A percentile compares a stretch with the other conserved stretches of the same genome.
Conservation (phyloP, 2,797 vertebrate species). For the Diceros bicornis region DNA sequence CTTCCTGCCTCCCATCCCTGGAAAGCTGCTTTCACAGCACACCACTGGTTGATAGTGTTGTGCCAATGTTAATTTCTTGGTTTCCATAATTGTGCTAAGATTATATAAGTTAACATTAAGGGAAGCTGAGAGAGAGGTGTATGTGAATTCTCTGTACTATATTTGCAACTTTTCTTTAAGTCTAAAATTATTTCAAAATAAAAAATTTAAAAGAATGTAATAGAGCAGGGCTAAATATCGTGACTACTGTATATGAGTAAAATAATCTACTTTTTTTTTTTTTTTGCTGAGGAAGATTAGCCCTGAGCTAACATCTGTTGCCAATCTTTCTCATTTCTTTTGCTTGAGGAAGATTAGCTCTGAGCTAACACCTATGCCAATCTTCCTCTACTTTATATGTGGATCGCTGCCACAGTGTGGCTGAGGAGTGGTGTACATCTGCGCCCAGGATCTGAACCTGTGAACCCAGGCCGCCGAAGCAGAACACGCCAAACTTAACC, state of each 20-base stretch:
- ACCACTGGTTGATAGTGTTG: background rate
- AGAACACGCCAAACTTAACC: no score
- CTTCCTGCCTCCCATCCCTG: background rate
- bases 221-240: background rate
- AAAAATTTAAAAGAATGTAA: background rate
- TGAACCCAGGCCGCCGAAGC: no score
- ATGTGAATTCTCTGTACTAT: background rate
- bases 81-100: background rate
- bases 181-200: slow-evolving; percentile 34
- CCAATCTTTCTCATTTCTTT: no score
- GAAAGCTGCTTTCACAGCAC: background rate
- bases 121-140: background rate
- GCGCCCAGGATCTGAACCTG: no score
- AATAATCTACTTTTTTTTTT: background rate
- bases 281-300: no score
- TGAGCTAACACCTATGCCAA: no score
- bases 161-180: background rate
- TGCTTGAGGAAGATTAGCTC: no score
- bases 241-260: background rate
- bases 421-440: no score
- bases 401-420: no score
- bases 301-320: no score
- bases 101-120: background rate
- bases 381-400: no score
- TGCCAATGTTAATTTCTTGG: background rate